Base-by-base conservation (phyloP, 2,888 invertebrate genomes). In the Stenolophus ochropezus region DNA sequence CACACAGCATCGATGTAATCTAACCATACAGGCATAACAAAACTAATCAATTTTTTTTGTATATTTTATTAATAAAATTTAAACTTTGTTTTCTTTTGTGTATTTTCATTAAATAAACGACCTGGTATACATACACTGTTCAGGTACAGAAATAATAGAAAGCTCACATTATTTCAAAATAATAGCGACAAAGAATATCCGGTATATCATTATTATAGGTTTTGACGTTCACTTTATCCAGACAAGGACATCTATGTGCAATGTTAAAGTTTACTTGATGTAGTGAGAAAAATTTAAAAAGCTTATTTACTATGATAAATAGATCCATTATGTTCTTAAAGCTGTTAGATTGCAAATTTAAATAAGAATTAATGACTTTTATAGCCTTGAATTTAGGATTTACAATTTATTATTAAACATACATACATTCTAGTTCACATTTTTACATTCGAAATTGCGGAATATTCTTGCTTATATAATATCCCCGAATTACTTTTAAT, bases 161-260 rank as follows among this genome's bases (percentile, higher is more conserved):
- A 75, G 75, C 53, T 53, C 53, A 18, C 14, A 18, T 16, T 53
- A 23, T 75, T 75, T 51, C 75, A 27, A 75, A 20, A 75, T 27
- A 25, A 23, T 75, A 75, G 75, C 75, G 75, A 75, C 53, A 75
- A 75, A 75, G 75, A 75, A 75, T 75, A 75, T 75, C 75, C 75
- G 75, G 51, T 75, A n/a, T 75, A 53, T 75, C 53, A 75, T 75
- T 74, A 71, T 75, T 75, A 51, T 61, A 61, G 61, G 61, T 61
- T 25, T 61, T 23, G 61, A 23, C 61, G 25, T 61, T 61, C 61
- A 61, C 61, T 61, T 61, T 25, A 25, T 21, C 21, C 61, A 61
- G 25, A 14, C 61, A 61, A 61, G 61, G 61, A 61, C 61, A 61
- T 23, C 25, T 61, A 61, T 61, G 14, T 61, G 61, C 25, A 23